A percentile compares a stretch with the other conserved stretches of the same genome.
Conservation (phyloP, 1,140 invertebrate species). For the Teleogryllus occipitalis region DNA sequence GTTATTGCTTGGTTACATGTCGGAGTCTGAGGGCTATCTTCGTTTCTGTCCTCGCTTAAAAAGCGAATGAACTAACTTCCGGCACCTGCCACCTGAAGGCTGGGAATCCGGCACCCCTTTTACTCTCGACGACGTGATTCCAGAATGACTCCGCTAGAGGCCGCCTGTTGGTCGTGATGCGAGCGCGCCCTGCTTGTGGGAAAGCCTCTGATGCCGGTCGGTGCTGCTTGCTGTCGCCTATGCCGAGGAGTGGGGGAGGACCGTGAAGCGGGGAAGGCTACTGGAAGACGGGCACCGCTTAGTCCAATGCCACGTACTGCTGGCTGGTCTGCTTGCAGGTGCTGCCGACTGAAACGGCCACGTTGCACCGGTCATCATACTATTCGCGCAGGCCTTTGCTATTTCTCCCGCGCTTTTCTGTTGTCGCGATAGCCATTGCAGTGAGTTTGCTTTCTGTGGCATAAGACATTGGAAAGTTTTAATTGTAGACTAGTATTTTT, state of each 20-base stretch:
- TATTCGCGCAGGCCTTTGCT: neutral
- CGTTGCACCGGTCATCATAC: neutral
- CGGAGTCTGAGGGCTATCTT: no score
- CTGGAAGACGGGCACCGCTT: neutral
- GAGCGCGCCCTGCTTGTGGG: neutral
- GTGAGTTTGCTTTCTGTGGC: neutral
- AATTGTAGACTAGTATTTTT: no score
- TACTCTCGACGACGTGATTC: no score
- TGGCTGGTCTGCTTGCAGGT: neutral
- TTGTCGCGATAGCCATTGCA: neutral
- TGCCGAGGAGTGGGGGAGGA: neutral
- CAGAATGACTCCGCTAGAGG: neutral
- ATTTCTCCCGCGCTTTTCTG: neutral
- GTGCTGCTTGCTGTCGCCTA: neutral
- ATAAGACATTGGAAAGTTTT: no score
- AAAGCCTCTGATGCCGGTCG: neutral
- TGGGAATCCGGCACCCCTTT: no score
- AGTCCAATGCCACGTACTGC: neutral
- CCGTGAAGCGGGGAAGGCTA: neutral
- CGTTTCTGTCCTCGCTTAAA: no score
- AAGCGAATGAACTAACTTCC: no score
- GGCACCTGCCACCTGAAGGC: no score
- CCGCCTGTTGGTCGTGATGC: neutral
- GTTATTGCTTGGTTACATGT: no score
- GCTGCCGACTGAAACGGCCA: neutral